phyloP scores from a whole-genome alignment of 2,113 vertebrate genomes.

The Leiothrix lutea region DNA sequence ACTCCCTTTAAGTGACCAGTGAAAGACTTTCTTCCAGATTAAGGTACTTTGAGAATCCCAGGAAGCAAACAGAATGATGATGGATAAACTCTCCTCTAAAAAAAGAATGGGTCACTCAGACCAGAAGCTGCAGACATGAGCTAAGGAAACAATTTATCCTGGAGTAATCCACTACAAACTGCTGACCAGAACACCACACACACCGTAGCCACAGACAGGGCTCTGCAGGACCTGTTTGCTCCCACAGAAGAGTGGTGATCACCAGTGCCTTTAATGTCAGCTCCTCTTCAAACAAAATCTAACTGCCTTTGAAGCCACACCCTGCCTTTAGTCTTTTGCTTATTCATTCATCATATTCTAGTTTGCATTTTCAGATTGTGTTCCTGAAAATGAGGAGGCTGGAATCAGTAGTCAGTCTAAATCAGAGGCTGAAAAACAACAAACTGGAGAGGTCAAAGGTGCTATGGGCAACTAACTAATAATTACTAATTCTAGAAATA shows the following conservation, averaged over 20 bases:
- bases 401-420: neutral
- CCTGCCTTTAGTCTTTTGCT: neutral
- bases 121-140: accelerated
- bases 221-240: neutral
- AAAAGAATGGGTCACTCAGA: neutral
- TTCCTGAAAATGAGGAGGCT: neutral
- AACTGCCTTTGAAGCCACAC: neutral
- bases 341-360: neutral
- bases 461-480: neutral
- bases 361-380: neutral
- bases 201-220: accelerated
- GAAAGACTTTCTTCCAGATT: neutral
- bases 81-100: neutral
- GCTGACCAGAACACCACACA: neutral
- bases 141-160: neutral
- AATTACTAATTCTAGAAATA: neutral
- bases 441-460: neutral
- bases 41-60: neutral
- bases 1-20: neutral
- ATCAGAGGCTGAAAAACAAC: neutral
- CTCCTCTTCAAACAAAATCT: neutral
- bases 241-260: neutral
- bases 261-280: neutral
- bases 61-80: neutral
- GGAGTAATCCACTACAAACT: neutral